phyloP scores from a whole-genome alignment of 2,797 vertebrate species.

The Podarcis siculus region DNA sequence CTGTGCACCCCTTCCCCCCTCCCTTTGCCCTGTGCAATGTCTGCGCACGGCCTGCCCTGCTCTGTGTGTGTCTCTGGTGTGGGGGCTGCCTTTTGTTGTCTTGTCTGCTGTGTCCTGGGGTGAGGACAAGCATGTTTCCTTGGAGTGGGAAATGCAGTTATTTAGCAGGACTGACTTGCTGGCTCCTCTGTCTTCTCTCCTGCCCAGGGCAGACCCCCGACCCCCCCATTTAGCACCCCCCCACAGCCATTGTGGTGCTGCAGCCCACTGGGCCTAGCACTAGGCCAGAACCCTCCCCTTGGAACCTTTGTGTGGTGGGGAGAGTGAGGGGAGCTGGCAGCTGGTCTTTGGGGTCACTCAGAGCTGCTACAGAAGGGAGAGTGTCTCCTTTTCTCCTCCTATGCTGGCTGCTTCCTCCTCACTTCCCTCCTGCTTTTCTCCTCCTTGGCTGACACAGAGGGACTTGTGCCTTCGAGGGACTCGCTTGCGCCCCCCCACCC shows the following conservation, averaged over 20 bases:
- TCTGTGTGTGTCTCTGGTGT: slow-evolving; percentile 33
- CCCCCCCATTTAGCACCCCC: not conserved
- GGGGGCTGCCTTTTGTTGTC: slow-evolving; percentile 26
- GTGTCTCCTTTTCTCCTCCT: not conserved
- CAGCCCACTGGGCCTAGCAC: not conserved
- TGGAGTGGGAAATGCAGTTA: not conserved
- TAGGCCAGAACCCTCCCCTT: not conserved
- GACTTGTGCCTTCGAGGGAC: not conserved
- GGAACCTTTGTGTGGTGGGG: not conserved
- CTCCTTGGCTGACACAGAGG: not conserved
- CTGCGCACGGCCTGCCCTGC: slow-evolving; percentile 20
- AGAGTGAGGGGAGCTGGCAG: not conserved
- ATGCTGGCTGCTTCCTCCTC: slow-evolving; percentile 2
- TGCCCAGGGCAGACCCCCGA: not conserved
- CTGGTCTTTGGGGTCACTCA: not conserved
- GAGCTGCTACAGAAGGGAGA: not conserved
- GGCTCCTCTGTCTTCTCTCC: not conserved
- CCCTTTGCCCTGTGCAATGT: not conserved
- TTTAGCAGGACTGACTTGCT: not conserved
- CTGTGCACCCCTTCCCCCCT: not conserved
- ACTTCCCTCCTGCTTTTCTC: slow-evolving; percentile 5
- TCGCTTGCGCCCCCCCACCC: slow-evolving; percentile 1
- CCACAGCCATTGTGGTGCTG: not conserved
- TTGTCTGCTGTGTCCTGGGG: slow-evolving; percentile 35
- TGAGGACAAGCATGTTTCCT: slow-evolving; percentile 30